Base-by-base conservation (phyloP, 1,140 invertebrate genomes). In the Coenobita brevimanus region DNA sequence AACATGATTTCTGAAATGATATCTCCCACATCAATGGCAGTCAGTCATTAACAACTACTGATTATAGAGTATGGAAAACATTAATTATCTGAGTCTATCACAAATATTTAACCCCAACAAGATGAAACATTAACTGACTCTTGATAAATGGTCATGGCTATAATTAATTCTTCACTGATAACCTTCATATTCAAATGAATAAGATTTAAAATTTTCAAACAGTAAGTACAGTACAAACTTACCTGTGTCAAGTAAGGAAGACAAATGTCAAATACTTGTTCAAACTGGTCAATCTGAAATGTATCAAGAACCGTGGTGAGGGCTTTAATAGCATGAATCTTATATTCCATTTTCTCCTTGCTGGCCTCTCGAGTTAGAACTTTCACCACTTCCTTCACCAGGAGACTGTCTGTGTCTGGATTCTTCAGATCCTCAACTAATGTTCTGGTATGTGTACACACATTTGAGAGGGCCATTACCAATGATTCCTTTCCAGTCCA, bases 401-500 rank as follows among this genome's bases (percentile, higher is more conserved):
- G 13, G 3, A 60, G 21, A 46, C 69, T 82, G n/a, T 89, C 90
- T 67, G 71, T 75, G n/a, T 90, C 84, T 24, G 73, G 69, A 43
- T 90, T 60, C n/a, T 91, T 89, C 21, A 84, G 62, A 88, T 76
- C 93, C 94, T 93, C 92, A 96, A 95, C 94, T 95, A 94, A 95
- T 95, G 90, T 94, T 94, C 87, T 93, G 94, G 89, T 94, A 96
- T 33, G 50, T 24, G 90, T 62, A 4, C 81, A 64, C n/a, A 98
- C 93, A 27, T 92, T 91, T 36, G 96, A 94, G 15, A 98, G 92
- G 0, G 97, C 97, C 91, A 95, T 94, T 3, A 98, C 91, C 8
- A 98, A 92, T 81, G 95, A 94, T 91, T 97, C 95, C 92, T 98
- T 98, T 24, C 97, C 97, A 90, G 95, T 95, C 95, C 97, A 98